Evolutionary conservation across 2,113 vertebrate species (phyloP), one percentile per base, ranked within the genome.

Genomic region (Piprites chloris): DNA sequence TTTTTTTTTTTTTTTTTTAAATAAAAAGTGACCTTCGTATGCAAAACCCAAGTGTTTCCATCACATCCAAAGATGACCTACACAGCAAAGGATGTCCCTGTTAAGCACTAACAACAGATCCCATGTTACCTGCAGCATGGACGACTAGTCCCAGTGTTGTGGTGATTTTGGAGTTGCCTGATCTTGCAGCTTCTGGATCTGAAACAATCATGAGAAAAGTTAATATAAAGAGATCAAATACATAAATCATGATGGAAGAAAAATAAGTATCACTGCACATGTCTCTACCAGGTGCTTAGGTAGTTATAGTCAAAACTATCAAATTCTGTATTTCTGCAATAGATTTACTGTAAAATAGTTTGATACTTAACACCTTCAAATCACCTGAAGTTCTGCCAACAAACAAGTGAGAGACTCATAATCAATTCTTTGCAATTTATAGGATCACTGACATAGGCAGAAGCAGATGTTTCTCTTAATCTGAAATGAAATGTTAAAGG

Each of bases 71-170:
- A 62, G 49, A 56, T 19, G 30, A 69, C 23, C 14, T 32, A n/a
- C 24, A 73, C 4, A 39, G 35, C 52, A 69, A 42, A 1, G 1
- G 8, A 68, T 68, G 50, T 24, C 33, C 13, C 47, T 16, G 39
- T 58, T 24, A 75, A 39, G 47, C 13, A 41, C 17, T 53, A 71
- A 28, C 16, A 66, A 21, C 4, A 94, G n/a, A 11, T 27, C 24
- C 11, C 46, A 58, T 23, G 24, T 89, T 94, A 99, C 99, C 99
- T 98, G 99, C 99, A 95, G 99, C 99, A 59, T 99, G 99, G 82
- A 99, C 99, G 30, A 99, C 99, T 41, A 99, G 98, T 23, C 99
- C 99, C 90, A 99, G 96, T 0, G 99, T 99, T 69, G 99, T 99
- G 75, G 99, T 99, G 95, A 99, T 99, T 97, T 99, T 99, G 32